These are phyloP conservation scores for Trididemnum miniatum DNA, from an alignment of 23 tunicate genomes.

Conservation along the genomic window DNA sequence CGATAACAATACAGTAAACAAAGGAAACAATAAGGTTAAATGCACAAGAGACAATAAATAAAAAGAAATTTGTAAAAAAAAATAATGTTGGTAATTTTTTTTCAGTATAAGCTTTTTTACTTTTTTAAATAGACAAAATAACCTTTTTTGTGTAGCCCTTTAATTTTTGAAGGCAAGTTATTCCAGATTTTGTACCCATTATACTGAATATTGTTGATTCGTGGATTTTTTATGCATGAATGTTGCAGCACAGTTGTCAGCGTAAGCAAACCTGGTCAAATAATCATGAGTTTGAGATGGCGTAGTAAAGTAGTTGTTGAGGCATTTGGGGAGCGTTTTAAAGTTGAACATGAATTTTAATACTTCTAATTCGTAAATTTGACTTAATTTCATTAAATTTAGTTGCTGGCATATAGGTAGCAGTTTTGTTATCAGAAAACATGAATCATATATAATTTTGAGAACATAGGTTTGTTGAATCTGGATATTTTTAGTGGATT, in stretches of 20 bases:
- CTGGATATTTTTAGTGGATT: not conserved
- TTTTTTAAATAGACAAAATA: not conserved
- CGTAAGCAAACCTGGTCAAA: not conserved
- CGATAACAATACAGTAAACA: not conserved
- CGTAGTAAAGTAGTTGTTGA: not conserved
- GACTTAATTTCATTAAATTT: not conserved
- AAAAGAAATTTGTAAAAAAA: no score
- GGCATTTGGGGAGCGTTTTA: not conserved
- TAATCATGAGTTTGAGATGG: not conserved
- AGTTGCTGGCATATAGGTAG: not conserved
- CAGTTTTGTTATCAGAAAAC: not conserved
- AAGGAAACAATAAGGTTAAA: not conserved
- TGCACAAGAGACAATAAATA: no score
- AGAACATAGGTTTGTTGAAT: not conserved
- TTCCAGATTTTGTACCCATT: not conserved
- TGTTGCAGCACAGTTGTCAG: not conserved
- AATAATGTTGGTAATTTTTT: not conserved
- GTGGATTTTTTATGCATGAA: not conserved
- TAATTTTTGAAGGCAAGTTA: not conserved
- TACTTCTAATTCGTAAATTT: not conserved
- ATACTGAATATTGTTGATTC: not conserved
- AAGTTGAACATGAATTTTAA: not conserved
- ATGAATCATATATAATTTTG: not conserved
- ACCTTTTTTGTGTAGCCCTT: not conserved
- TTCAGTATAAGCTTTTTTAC: not conserved